Conservation (phyloP, 2,797 vertebrate species). For the Phrynocephalus vlangalii region DNA sequence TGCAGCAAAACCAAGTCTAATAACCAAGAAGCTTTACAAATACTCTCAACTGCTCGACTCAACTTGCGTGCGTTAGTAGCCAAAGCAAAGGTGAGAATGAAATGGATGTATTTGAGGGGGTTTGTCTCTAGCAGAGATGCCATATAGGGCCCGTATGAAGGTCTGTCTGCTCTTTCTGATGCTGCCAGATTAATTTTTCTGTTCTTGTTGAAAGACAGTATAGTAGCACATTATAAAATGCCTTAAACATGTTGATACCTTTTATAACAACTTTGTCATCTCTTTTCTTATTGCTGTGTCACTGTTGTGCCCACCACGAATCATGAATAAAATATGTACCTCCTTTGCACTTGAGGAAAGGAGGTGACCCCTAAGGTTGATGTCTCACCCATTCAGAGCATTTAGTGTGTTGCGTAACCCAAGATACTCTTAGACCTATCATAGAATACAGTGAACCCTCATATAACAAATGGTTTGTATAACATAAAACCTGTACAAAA, state of each 20-base stretch:
- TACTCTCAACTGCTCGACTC: constrained; percentile 92
- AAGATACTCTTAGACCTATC: not conserved
- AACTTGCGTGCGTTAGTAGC: constrained; percentile 86
- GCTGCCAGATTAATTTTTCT: not conserved
- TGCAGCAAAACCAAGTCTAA: constrained; percentile 86
- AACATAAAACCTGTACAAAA: too few relatives aligned
- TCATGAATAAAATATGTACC: too few relatives aligned
- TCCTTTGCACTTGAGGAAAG: not conserved
- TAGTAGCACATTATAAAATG: not conserved
- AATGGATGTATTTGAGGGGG: not conserved
- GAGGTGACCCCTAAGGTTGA: not conserved
- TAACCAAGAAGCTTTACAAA: constrained; percentile 86
- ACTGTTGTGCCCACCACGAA: too few relatives aligned
- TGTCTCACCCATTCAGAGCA: not conserved
- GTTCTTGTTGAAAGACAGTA: not conserved
- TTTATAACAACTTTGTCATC: not conserved
- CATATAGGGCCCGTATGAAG: not conserved
- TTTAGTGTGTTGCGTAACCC: not conserved
- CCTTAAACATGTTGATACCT: too few relatives aligned
- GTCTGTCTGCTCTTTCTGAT: not conserved
- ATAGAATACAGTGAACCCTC: too few relatives aligned
- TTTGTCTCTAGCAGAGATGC: not conserved
- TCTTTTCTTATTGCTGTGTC: too few relatives aligned
- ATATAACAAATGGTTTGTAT: too few relatives aligned
- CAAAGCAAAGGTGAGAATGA: constrained; percentile 90